Evolutionary conservation across 1,140 invertebrate genomes (phyloP), one percentile per base, ranked within the genome.

Genomic region (Cheumatopsyche charites): DNA sequence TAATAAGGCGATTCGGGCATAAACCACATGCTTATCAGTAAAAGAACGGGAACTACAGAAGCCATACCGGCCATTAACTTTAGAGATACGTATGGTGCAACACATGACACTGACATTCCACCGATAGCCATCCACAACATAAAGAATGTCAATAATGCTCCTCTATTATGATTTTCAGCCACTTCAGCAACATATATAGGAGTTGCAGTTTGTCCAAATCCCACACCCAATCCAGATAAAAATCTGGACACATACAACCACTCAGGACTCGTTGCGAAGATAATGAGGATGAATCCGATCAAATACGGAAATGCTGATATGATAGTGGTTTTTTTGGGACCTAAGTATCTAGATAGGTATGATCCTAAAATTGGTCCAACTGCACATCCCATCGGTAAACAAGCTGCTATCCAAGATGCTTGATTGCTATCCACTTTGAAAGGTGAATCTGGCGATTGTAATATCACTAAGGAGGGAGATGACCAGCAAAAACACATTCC

Each of bases 301-400:
- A 80, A 52, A 13, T 78, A 77, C 7, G 80, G 80, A 29, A 79
- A 36, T 5, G 69, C 75, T 9, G 78, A 75, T 11, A 79, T 65
- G 5, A 82, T 25, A 1, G 81, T 77, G 0, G 80, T 71, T 26
- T 76, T 78, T 69, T 82, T 82, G 45, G 80, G 76, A 13, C 81
- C 81, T 9, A 81, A 68, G 63, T 73, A 77, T 72, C 80, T 78
- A 0, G 78, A 71, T 15, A 75, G 52, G 15, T 76, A 76, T 21
- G 80, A 78, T 19, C 78, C 77, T 1, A 75, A 13, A 15, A 78
- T 45, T 42, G 76, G 62, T 45, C 77, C 71, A 25, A 78, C 17
- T 5, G 72, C 75, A 49, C 72, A 71, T 62, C 75, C 75, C 36
- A 76, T 76, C 0, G 75, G 75, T 6, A 76, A 52, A 26, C 75